Evolutionary conservation across 2,888 invertebrate species (phyloP).

Genomic region (Cheilosia variabilis): DNA sequence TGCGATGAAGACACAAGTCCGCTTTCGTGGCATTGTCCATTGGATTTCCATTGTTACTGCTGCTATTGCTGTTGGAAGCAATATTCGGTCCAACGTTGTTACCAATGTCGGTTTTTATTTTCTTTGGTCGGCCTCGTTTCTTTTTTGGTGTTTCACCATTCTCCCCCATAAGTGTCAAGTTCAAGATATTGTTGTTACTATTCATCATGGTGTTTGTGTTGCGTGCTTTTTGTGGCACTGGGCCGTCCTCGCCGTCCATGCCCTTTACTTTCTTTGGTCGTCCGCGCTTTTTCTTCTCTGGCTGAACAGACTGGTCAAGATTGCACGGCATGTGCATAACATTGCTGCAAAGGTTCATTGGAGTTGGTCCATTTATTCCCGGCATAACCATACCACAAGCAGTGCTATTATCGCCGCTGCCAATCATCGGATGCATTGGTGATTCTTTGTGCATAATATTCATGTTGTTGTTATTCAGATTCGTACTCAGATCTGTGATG

Average conservation of each 20-base stretch:
- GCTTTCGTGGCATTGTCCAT: conserved; percentile 38
- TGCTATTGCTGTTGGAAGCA: conserved; percentile 78
- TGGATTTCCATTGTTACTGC: conserved; percentile 78
- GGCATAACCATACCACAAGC: conserved; percentile 44
- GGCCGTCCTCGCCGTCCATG: conserved; percentile 86
- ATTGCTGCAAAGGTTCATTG: conserved; percentile 48
- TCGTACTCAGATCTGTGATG: conserved; percentile 38
- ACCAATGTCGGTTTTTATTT: conserved; percentile 85
- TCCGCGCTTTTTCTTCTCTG: conserved; percentile 94
- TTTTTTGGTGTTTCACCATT: conserved; percentile 90
- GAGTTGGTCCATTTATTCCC: conserved; percentile 28
- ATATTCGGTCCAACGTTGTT: conserved; percentile 21
- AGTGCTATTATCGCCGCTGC: conserved; percentile 29
- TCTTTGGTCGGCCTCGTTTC: conserved; percentile 94
- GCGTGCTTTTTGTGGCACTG: conserved; percentile 81
- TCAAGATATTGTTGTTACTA: conserved; percentile 83
- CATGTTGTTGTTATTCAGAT: conserved; percentile 41
- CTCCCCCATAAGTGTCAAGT: conserved; percentile 78
- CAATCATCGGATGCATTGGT: conserved; percentile 35
- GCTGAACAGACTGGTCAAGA: conserved; percentile 79
- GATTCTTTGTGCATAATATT: conserved; percentile 47
- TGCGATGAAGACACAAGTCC: conserved; percentile 46
- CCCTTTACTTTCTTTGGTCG: conserved; percentile 90
- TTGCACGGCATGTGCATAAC: conserved; percentile 47
- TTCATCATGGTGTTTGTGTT: conserved; percentile 85